These are phyloP conservation scores for Phasia obesa DNA, from an alignment of 2,888 invertebrate species.

Conservation along the genomic window DNA sequence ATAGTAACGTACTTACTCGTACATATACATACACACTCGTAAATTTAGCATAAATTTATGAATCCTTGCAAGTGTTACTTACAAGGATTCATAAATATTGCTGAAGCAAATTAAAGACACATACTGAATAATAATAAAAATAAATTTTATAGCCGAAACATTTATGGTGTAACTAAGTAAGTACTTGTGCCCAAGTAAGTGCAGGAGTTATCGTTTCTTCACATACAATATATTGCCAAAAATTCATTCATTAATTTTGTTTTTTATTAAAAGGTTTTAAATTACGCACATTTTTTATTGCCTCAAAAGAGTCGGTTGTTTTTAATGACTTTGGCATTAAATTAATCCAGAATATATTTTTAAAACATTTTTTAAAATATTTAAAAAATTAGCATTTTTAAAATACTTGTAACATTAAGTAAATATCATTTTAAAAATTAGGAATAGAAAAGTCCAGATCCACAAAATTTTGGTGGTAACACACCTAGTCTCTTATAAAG, in stretches of 20 bases:
- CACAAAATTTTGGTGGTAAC: no score
- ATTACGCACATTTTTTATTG: slow-evolving; percentile 26
- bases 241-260: slow-evolving; percentile 47
- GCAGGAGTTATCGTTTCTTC: slow-evolving; percentile 7
- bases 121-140: slow-evolving; percentile 70
- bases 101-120: slow-evolving; percentile 68
- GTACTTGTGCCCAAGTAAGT: slow-evolving; percentile 10
- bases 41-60: slow-evolving; percentile 59
- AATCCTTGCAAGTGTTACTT: slow-evolving; percentile 65
- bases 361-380: not conserved
- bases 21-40: not conserved
- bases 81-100: slow-evolving; percentile 68
- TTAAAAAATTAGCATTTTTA: not conserved
- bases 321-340: not conserved
- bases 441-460: no score
- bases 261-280: slow-evolving; percentile 54
- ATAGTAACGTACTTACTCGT: no score
- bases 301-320: no score
- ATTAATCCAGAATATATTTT: not conserved
- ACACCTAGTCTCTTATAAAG: no score
- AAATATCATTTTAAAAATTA: no score
- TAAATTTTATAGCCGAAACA: slow-evolving; percentile 65
- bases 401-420: no score
- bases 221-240: slow-evolving; percentile 21
- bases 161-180: slow-evolving; percentile 59